Percentiles rank a stretch among this genome's conserved stretches.
Evolutionary conservation across 2,113 vertebrate species (phyloP).

Genomic region (Cranoglanis bouderius): DNA sequence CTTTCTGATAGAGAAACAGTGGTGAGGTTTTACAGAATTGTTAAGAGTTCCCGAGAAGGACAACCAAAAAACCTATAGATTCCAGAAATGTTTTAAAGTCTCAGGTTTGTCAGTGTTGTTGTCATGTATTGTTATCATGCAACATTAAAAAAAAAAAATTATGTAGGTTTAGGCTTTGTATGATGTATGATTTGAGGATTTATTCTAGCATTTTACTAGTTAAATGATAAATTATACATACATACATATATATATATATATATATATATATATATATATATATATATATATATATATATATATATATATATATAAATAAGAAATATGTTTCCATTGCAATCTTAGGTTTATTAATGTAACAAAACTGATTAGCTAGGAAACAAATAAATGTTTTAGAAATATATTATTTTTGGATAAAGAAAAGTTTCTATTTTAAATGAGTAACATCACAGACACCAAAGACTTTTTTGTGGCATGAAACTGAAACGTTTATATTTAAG

Average conservation of each 20-base stretch:
- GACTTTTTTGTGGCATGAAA: constrained; percentile 5
- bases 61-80: neutral
- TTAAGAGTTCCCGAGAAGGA: neutral
- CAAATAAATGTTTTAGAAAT: neutral
- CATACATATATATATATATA: neutral
- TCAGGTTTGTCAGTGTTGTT: neutral
- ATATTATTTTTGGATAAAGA: neutral
- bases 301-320: neutral
- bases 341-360: neutral
- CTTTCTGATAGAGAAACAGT: neutral
- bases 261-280: neutral
- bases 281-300: neutral
- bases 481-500: neutral
- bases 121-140: neutral
- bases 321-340: neutral
- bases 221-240: neutral
- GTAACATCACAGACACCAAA: neutral
- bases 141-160: neutral
- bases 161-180: neutral
- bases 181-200: neutral
- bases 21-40: neutral
- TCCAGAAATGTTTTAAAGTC: neutral
- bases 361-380: neutral
- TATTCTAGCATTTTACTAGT: neutral
- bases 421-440: neutral